phyloP scores from a whole-genome alignment of 30 jellyfish, hydroid and myxozoan species.

The Aurelia coerulea region DNA sequence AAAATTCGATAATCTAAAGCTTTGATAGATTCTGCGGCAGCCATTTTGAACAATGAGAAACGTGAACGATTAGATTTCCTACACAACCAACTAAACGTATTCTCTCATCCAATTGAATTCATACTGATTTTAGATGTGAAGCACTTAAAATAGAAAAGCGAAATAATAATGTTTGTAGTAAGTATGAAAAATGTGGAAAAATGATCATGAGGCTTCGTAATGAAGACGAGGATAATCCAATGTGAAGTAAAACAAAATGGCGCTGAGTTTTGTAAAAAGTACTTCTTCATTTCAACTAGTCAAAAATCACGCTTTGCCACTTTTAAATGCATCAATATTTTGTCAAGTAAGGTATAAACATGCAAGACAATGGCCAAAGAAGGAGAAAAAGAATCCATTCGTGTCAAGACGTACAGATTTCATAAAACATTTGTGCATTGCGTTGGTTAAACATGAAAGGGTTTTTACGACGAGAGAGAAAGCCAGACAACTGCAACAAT shows the following conservation, averaged over 20 bases:
- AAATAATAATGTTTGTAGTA: too few species aligned
- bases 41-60: constrained; percentile 29
- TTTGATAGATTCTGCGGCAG: constrained; percentile 59
- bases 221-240: too few species aligned
- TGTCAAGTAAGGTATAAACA: constrained; percentile 45
- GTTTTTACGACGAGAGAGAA: constrained; percentile 73
- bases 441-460: constrained; percentile 87
- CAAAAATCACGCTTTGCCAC: neutral
- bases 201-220: too few species aligned
- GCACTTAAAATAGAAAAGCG: too few species aligned
- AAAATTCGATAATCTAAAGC: constrained; percentile 70
- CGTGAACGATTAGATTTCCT: neutral
- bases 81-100: too few species aligned
- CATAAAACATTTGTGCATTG: constrained; percentile 89
- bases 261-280: constrained; percentile 2
- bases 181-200: too few species aligned
- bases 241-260: constrained; percentile 21
- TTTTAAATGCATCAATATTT: neutral
- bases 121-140: too few species aligned
- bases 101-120: too few species aligned
- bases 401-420: constrained; percentile 89
- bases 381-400: constrained; percentile 66
- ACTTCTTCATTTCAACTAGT: neutral
- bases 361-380: constrained; percentile 43
- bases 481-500: constrained; percentile 78